Evolutionary conservation across 2,888 invertebrate species (phyloP), one percentile per base, ranked within the genome.

Genomic region (Drosophila cracens): DNA sequence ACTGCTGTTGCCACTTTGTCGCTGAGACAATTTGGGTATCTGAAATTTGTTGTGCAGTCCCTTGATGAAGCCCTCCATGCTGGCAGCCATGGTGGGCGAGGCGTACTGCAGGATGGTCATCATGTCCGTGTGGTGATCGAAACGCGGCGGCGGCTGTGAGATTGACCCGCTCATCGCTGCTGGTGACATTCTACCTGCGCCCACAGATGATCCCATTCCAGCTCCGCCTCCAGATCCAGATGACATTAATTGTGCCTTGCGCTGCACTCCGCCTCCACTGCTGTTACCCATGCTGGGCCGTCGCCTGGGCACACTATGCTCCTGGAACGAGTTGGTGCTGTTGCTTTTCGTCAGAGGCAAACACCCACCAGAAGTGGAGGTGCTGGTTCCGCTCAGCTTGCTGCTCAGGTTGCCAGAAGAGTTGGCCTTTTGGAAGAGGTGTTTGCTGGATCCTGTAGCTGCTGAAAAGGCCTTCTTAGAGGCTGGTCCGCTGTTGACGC

Each of bases 401-500:
- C 84, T 86, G 57, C 91, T 90, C 29, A 93, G 87, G 65, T 84
- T 93, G 3, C 93, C 92, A 2, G 93, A 92, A 13, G 93, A 93
- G 75, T 91, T 92, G 4, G 93, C 92, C 72, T 93, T 93, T 75
- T 93, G 93, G 79, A 93, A 92, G n/a, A 87, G 80, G 60, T 91
- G 87, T 65, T 93, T 93, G 33, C 82, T 86, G 38, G 81, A 97
- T 89, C 96, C 40, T 49, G 62, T 40, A 53, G 59, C 48, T 7
- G 53, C 40, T 25, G 69, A 67, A 7, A 64, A 52, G 10, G 78
- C 78, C 74, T 91, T 97, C 91, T 96, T 96, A 0, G 97, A 97
- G 5, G 97, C 97, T 0, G 97, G 97, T 0, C 97, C 97, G 84
- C 97, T 97, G 82, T 96, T 96, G 0, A 97, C 97, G 0, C 97